Base-by-base conservation (phyloP, 1,140 invertebrate species). In the Nilaparvata lugens region DNA sequence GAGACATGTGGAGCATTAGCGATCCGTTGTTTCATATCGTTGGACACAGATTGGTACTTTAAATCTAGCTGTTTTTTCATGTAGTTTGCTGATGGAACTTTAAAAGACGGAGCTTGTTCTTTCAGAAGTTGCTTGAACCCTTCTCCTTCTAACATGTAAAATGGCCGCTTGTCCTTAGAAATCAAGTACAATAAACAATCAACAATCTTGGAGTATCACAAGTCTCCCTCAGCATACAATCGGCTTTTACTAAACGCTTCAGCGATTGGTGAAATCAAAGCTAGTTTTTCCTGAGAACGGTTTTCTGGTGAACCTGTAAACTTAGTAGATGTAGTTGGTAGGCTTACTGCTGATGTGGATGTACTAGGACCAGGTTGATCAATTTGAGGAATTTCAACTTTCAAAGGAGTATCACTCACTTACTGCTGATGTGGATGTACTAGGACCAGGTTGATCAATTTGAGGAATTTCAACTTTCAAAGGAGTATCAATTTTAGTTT, bases 141-240 rank as follows among this genome's bases (percentile, higher is more conserved):
- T 57, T 42, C 16, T 42, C 56, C 40, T 42, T 57, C 35, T 19
- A 57, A 2, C 3, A 57, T 42, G 7, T 13, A 2, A 57, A 57
- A 57, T n/a, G 56, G 56, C 6, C 56, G 28, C 11, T 42, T 57
- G 56, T 57, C 56, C 38, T 57, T 57, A 43, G 31, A 57, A 43
- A 57, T 57, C 9, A n/a, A 35, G 16, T 16, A 28, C 16, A 35
- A 35, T 5, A 56, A 25, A 53, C 24, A 53, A 28, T 28, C 9
- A 4, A n/a, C n/a, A n/a, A n/a, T 28, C 9, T 9, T 28, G 9
- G 3, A 9, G 28, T 28, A 9, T 28, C 4, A 4, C 9, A n/a
- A n/a, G n/a, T 25, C 54, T 3, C 54, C 54, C 6, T 28, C 54
- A 5, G 54, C 28, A 35, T 31, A 56, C n/a, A 11, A 2, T 56